Base-by-base conservation (phyloP, 2,888 invertebrate genomes). In the Lacanobia wlatinum region DNA sequence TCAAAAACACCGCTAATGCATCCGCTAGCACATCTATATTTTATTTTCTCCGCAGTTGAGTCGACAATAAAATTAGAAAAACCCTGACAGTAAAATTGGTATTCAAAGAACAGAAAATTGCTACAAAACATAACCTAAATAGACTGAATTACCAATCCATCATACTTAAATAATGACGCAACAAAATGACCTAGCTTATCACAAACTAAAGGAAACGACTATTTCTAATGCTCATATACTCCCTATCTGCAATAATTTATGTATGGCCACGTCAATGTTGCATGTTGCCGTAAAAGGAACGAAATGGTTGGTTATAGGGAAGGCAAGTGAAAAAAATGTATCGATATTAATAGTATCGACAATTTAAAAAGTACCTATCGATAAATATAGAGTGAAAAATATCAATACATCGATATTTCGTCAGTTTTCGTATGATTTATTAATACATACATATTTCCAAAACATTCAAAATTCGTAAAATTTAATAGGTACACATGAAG, bases 161-260 rank as follows among this genome's bases (percentile, higher is more conserved):
- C 80, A 80, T 62, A 75, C 73, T 75, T 78, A 72, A 21, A 80
- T 40, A 52, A 40, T 61, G 55, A 61, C 60, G 62, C 61, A 68
- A 58, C n/a, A 28, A 70, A 60, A 43, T 18, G 28, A 53, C 38
- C 23, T 43, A 62, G 23, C 58, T 83, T 78, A 66, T 83, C 80
- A 66, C 46, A 59, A 69, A 69, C 46, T 69, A 48, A 63, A 73
- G 73, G 68, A 80, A 72, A 69, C 59, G 38, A n/a, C 48, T 43
- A 21, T 56, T 72, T 73, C 73, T 62, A 63, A 79, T 67, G 59
- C 66, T 70, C 63, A 52, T 79, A 66, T 67, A 79, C 63, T 68
- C 61, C 18, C 53, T 80, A 53, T 75, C 63, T 38, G 28, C 40
- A 62, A 73, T 73, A 62, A 79, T 65, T 62, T 83, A 83, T 83